Evolutionary conservation across 1,140 invertebrate species (phyloP).

Genomic region (Pachypeltis micranthus): DNA sequence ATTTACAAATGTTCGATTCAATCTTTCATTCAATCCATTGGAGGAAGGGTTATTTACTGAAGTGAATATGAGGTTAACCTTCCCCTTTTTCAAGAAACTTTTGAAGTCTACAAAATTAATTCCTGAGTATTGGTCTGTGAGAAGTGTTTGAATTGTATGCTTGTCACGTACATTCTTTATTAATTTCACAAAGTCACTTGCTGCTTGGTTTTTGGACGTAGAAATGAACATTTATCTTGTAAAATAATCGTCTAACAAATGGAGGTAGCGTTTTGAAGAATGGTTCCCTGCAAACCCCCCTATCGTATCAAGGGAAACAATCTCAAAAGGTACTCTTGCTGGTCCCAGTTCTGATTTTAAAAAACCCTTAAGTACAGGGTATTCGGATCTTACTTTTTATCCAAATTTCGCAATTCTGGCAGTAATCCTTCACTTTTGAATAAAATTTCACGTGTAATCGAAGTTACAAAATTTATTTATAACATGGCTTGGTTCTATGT

Average conservation of each 20-base stretch:
- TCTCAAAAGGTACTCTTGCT: constrained; percentile 31
- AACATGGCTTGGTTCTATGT: too few relatives aligned
- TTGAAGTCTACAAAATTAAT: background rate
- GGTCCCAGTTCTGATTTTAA: constrained; percentile 32
- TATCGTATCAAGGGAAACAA: constrained; percentile 30
- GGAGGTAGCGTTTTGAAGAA: constrained; percentile 27
- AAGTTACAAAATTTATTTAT: too few relatives aligned
- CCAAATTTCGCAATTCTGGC: too few relatives aligned
- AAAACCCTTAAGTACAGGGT: constrained; percentile 25
- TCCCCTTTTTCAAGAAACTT: background rate
- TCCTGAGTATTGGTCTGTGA: background rate
- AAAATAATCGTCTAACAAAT: constrained; percentile 27
- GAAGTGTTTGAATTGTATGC: constrained; percentile 16
- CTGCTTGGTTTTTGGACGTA: constrained; percentile 19
- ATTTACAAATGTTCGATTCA: background rate
- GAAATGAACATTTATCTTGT: constrained; percentile 24
- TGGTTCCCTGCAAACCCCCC: constrained; percentile 26
- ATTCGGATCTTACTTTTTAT: constrained; percentile 33
- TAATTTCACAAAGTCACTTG: constrained; percentile 3
- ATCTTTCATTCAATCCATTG: constrained; percentile 10
- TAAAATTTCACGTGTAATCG: too few relatives aligned
- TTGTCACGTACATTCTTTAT: constrained; percentile 3
- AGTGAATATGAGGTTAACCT: background rate
- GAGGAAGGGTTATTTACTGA: background rate
- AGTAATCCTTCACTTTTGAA: too few relatives aligned